Evolutionary conservation across 2,797 vertebrate species (phyloP).

Genomic region (Percopsis omiscomaycus): DNA sequence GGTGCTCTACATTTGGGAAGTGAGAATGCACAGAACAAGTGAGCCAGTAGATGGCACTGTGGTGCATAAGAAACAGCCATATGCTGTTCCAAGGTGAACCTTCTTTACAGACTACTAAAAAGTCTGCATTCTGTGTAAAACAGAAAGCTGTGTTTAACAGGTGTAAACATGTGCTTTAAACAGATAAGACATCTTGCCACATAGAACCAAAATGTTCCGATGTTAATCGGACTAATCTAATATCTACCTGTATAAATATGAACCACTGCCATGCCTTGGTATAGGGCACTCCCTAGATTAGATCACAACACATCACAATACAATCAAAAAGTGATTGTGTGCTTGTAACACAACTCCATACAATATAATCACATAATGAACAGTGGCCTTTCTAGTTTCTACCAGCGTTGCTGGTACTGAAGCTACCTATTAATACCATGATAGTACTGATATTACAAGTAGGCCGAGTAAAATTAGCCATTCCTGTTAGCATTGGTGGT

Average conservation of each 20-base stretch:
- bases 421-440: no score
- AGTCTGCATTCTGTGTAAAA: conserved; percentile 2
- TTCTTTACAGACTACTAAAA: background rate
- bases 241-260: background rate
- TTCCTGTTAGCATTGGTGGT: no score
- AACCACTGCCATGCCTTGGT: no score
- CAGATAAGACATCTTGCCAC: background rate
- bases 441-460: no score
- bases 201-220: background rate
- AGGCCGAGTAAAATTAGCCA: no score
- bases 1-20: background rate
- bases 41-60: conserved; percentile 71
- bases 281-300: no score
- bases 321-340: no score
- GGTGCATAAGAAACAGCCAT: conserved; percentile 25
- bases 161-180: background rate
- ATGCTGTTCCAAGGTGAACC: conserved; percentile 1
- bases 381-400: no score
- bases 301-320: conserved; percentile 3
- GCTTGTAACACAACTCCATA: no score
- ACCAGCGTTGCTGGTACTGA: no score
- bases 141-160: conserved; percentile 14
- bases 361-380: no score
- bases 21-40: background rate
- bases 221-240: background rate